Evolutionary conservation across 1,140 invertebrate genomes (phyloP).

Genomic region (Teleopsis dalmanni): DNA sequence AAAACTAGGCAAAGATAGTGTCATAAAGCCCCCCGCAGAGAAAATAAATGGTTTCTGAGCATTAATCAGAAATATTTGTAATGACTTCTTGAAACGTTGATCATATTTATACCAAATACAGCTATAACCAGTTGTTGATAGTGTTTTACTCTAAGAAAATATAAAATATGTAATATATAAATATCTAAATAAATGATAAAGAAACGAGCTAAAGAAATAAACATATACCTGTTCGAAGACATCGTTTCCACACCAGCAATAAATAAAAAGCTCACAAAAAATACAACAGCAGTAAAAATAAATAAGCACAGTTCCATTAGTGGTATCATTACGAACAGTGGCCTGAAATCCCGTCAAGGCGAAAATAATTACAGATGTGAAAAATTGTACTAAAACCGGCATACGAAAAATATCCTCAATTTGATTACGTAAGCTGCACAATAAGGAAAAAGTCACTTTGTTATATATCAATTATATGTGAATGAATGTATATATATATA

Average conservation of each 20-base stretch:
- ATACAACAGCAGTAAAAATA: constrained; percentile 28
- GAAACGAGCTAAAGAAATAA: background rate
- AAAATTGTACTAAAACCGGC: constrained; percentile 29
- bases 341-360: constrained; percentile 34
- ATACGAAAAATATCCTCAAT: constrained; percentile 24
- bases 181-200: background rate
- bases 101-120: constrained; percentile 24
- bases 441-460: constrained; percentile 1
- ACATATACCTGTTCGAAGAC: constrained; percentile 28
- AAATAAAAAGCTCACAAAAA: constrained; percentile 28
- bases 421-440: constrained; percentile 20
- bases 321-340: constrained; percentile 18
- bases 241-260: constrained; percentile 35
- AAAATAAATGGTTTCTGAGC: constrained; percentile 30
- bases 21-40: constrained; percentile 33
- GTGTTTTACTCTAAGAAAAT: constrained; percentile 23
- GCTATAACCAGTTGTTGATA: constrained; percentile 20
- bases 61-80: constrained; percentile 28
- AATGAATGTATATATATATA: background rate
- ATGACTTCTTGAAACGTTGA: constrained; percentile 14
- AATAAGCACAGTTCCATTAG: constrained; percentile 22
- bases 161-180: constrained; percentile 2
- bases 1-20: constrained; percentile 25
- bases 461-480: background rate
- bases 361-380: constrained; percentile 25